Percentiles rank a stretch among this genome's conserved stretches.
phyloP scores from a whole-genome alignment of 2,888 invertebrate genomes.

The Cancer borealis region DNA sequence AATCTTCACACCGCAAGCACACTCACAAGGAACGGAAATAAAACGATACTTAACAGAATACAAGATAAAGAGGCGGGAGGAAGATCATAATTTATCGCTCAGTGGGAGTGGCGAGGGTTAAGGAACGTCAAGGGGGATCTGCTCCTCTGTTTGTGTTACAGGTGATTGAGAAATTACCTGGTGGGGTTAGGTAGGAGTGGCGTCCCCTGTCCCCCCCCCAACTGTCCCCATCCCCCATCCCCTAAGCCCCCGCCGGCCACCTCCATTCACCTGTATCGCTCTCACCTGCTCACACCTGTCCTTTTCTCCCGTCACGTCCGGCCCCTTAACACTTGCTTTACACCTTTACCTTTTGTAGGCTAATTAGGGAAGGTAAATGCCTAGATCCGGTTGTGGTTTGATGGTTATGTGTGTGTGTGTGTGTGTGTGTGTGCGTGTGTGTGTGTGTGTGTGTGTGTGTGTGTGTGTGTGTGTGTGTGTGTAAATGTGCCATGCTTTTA shows the following conservation, averaged over 20 bases:
- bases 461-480: constrained; percentile 13
- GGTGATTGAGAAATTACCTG: neutral
- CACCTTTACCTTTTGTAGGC: neutral
- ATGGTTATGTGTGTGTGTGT: neutral
- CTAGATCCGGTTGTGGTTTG: neutral
- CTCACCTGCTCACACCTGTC: neutral
- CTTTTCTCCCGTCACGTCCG: neutral
- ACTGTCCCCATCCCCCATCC: no score
- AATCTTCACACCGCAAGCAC: neutral
- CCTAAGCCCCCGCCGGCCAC: neutral
- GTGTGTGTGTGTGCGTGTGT: neutral
- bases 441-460: constrained; percentile 36
- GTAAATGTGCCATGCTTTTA: neutral
- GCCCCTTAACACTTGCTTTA: neutral
- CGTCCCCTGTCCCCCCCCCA: neutral
- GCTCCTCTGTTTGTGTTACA: neutral
- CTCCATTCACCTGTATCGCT: neutral
- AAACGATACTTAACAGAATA: neutral
- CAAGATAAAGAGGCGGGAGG: neutral
- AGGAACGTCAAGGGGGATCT: neutral
- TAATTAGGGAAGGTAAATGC: neutral
- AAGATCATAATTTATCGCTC: neutral
- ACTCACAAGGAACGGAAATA: neutral
- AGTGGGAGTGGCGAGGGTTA: neutral
- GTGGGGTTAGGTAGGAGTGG: neutral